Evolutionary conservation across 1,140 invertebrate species (phyloP), one percentile per base, ranked within the genome.

Genomic region (Lerema accius): DNA sequence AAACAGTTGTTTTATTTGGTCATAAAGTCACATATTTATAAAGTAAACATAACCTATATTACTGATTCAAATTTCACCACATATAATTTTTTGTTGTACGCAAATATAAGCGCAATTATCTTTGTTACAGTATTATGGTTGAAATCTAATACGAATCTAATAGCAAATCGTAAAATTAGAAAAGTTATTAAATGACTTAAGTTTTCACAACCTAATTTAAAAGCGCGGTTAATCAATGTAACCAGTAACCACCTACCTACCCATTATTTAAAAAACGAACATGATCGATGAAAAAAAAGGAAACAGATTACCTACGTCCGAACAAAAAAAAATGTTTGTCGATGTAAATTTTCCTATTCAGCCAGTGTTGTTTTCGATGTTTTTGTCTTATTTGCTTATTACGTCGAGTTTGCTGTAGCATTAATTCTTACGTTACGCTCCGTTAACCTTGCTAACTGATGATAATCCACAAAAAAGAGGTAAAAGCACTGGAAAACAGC

Each of bases 361-460:
- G 53, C 26, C 53, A 17, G 15, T 26, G 50, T 53, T 61, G 15
- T 53, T 55, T 53, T 51, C 26, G 11, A 55, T 26, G 19, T 9
- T 37, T 13, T 45, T n/a, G n/a, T n/a, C n/a, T n/a, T n/a, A n/a
- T 35, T 11, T 43, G 37, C 1, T 11, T 19, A 37, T 49, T 68
- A 58, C 73, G 66, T 66, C 61, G 56, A 80, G 71, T 73, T 66
- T 67, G 74, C 59, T 67, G 70, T 58, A 70, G 65, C 28, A 49
- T 56, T 45, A 64, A 58, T 16, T 58, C 55, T 58, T 58, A 58
- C 59, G 71, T 78, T 75, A 67, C 74, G 79, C 79, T 82, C 71
- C 67, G 78, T 75, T 82, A 80, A 76, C 71, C 74, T 67, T 70
- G 72, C 69, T 73, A 78, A 77, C 74, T 75, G 71, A 74, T 71